phyloP scores from a whole-genome alignment of 2,888 invertebrate species.

The Eledona agricola region DNA sequence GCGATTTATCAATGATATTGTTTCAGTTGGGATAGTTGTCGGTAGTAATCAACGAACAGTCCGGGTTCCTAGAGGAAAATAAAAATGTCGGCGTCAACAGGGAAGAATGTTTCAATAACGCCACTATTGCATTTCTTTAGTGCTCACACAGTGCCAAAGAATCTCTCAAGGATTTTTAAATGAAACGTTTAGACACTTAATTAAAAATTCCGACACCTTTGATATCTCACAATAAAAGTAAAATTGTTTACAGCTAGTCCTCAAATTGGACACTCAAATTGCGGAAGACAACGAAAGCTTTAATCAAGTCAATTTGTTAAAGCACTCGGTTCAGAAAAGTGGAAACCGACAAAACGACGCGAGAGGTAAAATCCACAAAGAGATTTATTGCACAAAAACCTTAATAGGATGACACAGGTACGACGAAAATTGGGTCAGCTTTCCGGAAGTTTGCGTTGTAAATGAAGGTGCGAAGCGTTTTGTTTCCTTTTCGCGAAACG shows the following conservation, averaged over 20 bases:
- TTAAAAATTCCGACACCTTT: constrained; percentile 23
- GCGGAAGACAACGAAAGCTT: constrained; percentile 26
- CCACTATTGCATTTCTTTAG: constrained; percentile 14
- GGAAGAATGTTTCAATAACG: constrained; percentile 33
- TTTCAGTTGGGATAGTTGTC: constrained; percentile 40
- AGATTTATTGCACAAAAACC: constrained; percentile 42
- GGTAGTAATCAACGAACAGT: constrained; percentile 36
- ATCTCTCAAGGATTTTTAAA: no score
- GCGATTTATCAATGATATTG: constrained; percentile 43
- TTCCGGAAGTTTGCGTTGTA: constrained; percentile 38
- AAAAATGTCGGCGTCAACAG: constrained; percentile 33
- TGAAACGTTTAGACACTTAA: no score
- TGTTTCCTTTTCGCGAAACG: constrained; percentile 21
- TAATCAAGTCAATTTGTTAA: constrained; percentile 18
- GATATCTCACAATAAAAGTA: constrained; percentile 1
- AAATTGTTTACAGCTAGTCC: constrained; percentile 1
- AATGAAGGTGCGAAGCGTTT: constrained; percentile 36
- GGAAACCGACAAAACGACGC: constrained; percentile 36
- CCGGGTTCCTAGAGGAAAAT: constrained; percentile 19
- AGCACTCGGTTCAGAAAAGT: constrained; percentile 34
- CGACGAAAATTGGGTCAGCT: constrained; percentile 39
- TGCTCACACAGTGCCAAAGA: constrained; percentile 2
- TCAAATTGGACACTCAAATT: constrained; percentile 1
- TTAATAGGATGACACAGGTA: constrained; percentile 44
- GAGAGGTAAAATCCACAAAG: constrained; percentile 43